Evolutionary conservation across 2,888 invertebrate species (phyloP), one percentile per base, ranked within the genome.

Genomic region (Sisyra terminalis): DNA sequence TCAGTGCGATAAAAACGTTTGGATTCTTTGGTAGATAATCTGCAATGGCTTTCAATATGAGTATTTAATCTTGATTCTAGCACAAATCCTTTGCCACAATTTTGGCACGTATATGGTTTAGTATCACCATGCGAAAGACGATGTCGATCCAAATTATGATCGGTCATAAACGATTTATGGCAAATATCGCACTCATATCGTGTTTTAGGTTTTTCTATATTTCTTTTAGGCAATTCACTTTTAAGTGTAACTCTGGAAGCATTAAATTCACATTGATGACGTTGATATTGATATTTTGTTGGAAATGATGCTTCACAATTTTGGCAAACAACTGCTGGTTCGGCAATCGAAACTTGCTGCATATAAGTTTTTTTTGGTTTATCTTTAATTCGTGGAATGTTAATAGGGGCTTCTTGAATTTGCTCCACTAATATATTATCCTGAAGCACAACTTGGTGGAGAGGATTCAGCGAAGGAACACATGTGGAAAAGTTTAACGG

Each of bases 281-380:
- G 51, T 48, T 64, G 63, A 46, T 60, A 64, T 45, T 64, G 63
- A 48, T 64, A 64, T 47, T 63, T 63, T 3, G 63, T 63, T 2
- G 62, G 60, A 48, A 63, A 64, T 49, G 61, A 58, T 1, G 59
- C 61, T 47, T 64, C 62, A 48, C 63, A 64, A 49, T 64, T 64
- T 48, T 64, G 62, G 48, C 63, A 64, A 35, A 60, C 60, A 56
- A 61, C 58, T 29, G 51, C 51, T 5, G 56, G 55, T 34, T 56
- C 42, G 6, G 18, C 43, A 31, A 37, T 49, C 48, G 13, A 52
- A 50, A 30, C 50, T 53, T 42, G 53, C 51, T 5, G 43, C 2
- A 16, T 7, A 11, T 43, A 43, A 16, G 30, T 43, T 17, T 43
- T 51, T 46, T 52, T 48, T n/a, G 47, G 48, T 39, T 52, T 51